phyloP scores from a whole-genome alignment of 2,797 vertebrate genomes.

The Fratercula arctica region DNA sequence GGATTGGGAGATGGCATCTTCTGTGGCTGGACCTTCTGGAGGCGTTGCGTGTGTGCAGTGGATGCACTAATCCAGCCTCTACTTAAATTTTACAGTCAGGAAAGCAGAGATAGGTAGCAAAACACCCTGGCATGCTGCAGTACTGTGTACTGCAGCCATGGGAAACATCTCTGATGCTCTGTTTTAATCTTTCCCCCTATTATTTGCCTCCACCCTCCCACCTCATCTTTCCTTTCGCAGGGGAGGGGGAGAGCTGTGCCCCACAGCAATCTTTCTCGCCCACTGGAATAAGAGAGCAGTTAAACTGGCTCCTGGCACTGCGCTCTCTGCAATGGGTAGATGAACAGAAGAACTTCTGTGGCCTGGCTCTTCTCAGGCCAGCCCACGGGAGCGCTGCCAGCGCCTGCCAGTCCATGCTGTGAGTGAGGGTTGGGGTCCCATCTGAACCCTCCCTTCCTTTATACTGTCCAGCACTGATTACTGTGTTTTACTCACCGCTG shows the following conservation, averaged over 20 bases:
- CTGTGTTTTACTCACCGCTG: neutral
- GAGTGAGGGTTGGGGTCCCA: neutral
- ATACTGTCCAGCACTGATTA: neutral
- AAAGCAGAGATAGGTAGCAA: neutral
- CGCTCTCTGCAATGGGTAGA: neutral
- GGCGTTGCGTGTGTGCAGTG: neutral
- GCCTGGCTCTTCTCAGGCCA: neutral
- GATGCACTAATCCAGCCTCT: neutral
- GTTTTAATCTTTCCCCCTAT: neutral
- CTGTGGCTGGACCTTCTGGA: neutral
- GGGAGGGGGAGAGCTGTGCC: neutral
- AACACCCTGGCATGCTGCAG: accelerated
- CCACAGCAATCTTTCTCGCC: neutral
- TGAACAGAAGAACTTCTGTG: neutral
- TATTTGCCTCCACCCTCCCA: neutral
- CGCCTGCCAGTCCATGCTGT: neutral
- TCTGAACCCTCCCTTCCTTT: neutral
- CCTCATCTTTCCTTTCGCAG: too few relatives aligned
- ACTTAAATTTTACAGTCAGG: neutral
- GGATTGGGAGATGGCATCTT: neutral
- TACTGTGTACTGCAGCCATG: neutral
- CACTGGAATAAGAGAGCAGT: neutral
- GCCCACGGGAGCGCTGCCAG: neutral
- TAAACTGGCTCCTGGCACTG: neutral
- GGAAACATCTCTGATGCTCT: neutral